Conservation (phyloP, 1,140 invertebrate genomes). For the Paracyclopina nana region DNA sequence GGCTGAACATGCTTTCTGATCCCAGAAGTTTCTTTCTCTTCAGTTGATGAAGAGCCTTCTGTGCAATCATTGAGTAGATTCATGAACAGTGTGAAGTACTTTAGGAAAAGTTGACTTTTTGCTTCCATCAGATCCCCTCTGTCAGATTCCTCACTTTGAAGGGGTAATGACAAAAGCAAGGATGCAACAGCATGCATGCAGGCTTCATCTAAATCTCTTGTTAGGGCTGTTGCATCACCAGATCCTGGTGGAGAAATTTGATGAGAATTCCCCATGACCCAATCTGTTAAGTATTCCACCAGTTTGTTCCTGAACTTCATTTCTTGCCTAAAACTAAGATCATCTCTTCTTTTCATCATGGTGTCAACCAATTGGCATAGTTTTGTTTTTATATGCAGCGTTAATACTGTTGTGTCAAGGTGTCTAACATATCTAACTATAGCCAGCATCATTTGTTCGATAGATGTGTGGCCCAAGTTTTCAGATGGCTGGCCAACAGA, state of each 20-base stretch:
- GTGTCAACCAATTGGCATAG: slow-evolving; percentile 87
- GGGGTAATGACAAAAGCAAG: slow-evolving; percentile 64
- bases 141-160: slow-evolving; percentile 93
- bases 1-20: slow-evolving; percentile 26
- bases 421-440: slow-evolving; percentile 91
- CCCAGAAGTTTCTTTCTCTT: slow-evolving; percentile 3
- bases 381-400: slow-evolving; percentile 88
- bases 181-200: slow-evolving; percentile 95
- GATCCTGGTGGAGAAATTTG: slow-evolving; percentile 29
- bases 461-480: slow-evolving; percentile 77
- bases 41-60: background rate
- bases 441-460: slow-evolving; percentile 85
- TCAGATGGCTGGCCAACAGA: slow-evolving; percentile 42
- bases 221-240: slow-evolving; percentile 18
- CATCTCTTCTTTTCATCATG: slow-evolving; percentile 88
- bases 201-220: slow-evolving; percentile 75
- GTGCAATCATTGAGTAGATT: slow-evolving; percentile 80
- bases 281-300: slow-evolving; percentile 92
- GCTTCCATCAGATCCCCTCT: slow-evolving; percentile 93
- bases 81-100: slow-evolving; percentile 94
- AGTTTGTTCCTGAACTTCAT: slow-evolving; percentile 95
- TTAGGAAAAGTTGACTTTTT: slow-evolving; percentile 88
- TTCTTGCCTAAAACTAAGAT: slow-evolving; percentile 86
- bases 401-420: slow-evolving; percentile 74
- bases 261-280: slow-evolving; percentile 89